These are phyloP conservation scores for Zaprionus taronus DNA, from an alignment of 1,140 invertebrate species.

Conservation along the genomic window DNA sequence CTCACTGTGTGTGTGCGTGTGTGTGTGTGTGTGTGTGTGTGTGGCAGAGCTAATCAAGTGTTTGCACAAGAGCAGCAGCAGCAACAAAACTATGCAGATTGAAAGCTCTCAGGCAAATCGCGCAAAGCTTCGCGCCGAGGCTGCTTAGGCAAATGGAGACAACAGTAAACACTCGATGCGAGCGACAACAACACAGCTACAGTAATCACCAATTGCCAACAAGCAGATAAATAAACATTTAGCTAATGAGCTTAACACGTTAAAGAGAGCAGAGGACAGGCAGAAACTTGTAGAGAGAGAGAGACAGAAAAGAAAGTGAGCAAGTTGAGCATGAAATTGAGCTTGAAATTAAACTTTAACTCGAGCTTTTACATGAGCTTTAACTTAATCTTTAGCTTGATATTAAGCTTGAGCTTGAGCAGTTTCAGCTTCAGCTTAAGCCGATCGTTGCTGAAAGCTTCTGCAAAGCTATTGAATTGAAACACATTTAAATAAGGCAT, in stretches of 20 bases:
- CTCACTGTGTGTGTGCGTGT: background rate
- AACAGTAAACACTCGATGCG: background rate
- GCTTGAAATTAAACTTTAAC: no score
- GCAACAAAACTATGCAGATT: slow-evolving; percentile 10
- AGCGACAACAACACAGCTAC: background rate
- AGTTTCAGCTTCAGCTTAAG: no score
- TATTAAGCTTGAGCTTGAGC: no score
- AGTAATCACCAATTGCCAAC: no score
- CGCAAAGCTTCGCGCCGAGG: background rate
- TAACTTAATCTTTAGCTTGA: no score
- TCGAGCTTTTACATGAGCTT: no score
- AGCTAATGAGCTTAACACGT: background rate
- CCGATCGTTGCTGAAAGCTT: no score
- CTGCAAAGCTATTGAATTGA: no score
- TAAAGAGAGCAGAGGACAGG: background rate
- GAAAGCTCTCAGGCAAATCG: slow-evolving; percentile 16
- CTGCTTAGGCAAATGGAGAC: no score
- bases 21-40: background rate
- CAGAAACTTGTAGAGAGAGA: background rate
- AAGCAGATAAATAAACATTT: background rate
- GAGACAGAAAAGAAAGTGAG: background rate
- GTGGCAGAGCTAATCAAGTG: slow-evolving; percentile 64
- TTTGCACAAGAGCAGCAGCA: slow-evolving; percentile 16
- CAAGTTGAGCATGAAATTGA: no score
- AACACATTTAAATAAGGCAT: no score